Conservation (phyloP, 2,888 invertebrate species). For the Habroteleia sp. region DNA sequence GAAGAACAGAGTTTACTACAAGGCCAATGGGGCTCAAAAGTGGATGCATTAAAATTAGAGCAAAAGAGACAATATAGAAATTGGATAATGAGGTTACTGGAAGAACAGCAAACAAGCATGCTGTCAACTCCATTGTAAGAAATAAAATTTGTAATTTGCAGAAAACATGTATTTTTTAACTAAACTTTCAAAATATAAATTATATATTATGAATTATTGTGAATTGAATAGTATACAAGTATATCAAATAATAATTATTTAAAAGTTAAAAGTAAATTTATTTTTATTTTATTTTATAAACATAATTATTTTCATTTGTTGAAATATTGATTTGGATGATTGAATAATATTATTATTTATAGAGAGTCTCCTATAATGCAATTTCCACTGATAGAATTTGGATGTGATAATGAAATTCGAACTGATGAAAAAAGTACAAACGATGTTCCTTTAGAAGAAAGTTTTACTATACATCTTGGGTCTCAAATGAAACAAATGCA, state of each 20-base stretch:
- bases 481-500: slow-evolving; percentile 99
- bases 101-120: slow-evolving; percentile 85
- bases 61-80: slow-evolving; percentile 93
- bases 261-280: too few species aligned
- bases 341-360: slow-evolving; percentile 33
- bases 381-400: slow-evolving; percentile 75
- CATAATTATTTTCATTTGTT: too few species aligned
- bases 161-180: too few species aligned
- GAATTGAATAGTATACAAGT: too few species aligned
- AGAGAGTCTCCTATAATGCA: slow-evolving; percentile 82
- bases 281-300: too few species aligned
- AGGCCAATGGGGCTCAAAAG: slow-evolving; percentile 91
- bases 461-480: slow-evolving; percentile 98
- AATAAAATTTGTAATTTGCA: too few species aligned
- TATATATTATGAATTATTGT: too few species aligned
- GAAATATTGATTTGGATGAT: slow-evolving; percentile 1
- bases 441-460: slow-evolving; percentile 88
- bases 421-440: slow-evolving; percentile 74
- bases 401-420: slow-evolving; percentile 72
- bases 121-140: slow-evolving; percentile 82
- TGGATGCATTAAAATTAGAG: slow-evolving; percentile 91
- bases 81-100: slow-evolving; percentile 92
- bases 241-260: too few species aligned
- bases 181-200: too few species aligned
- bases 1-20: slow-evolving; percentile 92